Conservation (phyloP, 2,113 vertebrate genomes). For the Amblyornis subalaris region DNA sequence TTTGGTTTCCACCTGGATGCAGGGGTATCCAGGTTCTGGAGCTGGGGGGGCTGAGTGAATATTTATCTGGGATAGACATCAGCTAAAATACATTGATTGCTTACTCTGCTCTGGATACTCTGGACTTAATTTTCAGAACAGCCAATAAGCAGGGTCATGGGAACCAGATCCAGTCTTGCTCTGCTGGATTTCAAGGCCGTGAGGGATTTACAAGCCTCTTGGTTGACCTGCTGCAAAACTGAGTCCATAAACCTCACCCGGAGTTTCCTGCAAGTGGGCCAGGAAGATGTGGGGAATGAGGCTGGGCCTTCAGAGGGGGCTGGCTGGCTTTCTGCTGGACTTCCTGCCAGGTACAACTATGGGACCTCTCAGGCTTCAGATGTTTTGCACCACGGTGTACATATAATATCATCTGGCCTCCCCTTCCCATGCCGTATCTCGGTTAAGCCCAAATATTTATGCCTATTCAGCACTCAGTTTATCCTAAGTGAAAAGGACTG, state of each 20-base stretch:
- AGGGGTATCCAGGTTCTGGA: not conserved
- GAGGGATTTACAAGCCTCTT: not conserved
- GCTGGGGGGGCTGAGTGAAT: not conserved
- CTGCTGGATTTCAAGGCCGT: not conserved
- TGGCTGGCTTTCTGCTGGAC: not conserved
- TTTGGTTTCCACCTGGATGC: not conserved
- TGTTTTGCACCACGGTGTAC: not conserved
- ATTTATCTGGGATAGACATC: not conserved
- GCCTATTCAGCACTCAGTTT: not conserved
- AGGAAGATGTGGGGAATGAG: not conserved
- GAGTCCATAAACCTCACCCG: not conserved
- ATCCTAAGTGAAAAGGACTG: not conserved
- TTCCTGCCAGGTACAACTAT: not conserved
- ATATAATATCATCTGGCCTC: not conserved
- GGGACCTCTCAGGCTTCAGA: not conserved
- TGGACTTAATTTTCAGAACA: conserved; percentile 8
- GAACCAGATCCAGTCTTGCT: not conserved
- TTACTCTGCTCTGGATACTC: not conserved
- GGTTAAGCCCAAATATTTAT: not conserved
- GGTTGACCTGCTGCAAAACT: not conserved
- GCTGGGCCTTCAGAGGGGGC: not conserved
- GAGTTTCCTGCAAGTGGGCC: not conserved
- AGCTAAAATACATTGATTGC: not conserved
- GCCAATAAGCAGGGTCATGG: not conserved
- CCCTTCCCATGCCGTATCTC: not conserved